Evolutionary conservation across 2,113 vertebrate genomes (phyloP).

Genomic region (Chinchilla lanigera): DNA sequence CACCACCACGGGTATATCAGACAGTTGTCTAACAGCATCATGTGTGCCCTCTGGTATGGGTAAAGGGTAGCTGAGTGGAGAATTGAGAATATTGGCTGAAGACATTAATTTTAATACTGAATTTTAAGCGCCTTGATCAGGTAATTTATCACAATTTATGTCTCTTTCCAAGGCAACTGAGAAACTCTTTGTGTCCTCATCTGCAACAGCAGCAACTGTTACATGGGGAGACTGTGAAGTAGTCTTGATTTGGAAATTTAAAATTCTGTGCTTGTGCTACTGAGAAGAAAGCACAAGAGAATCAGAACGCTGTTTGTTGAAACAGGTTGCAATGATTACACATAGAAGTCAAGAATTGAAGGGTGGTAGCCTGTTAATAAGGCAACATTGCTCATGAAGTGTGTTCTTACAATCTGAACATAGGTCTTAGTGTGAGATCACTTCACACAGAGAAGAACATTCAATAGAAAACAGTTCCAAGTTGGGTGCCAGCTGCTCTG

Average conservation of each 20-base stretch:
- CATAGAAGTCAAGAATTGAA: neutral
- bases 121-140: neutral
- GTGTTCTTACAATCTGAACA: neutral
- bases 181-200: neutral
- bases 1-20: neutral
- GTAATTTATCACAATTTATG: neutral
- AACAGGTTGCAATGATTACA: neutral
- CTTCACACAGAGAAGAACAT: neutral
- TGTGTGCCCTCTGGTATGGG: fast-evolving
- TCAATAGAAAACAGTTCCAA: neutral
- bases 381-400: neutral
- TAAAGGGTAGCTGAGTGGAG: neutral
- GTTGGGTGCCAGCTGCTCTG: neutral
- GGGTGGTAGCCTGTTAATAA: neutral
- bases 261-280: neutral
- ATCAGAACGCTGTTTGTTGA: neutral
- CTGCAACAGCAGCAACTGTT: no score
- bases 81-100: neutral
- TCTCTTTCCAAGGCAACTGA: neutral
- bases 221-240: neutral
- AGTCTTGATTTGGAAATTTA: neutral
- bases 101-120: neutral
- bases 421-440: neutral
- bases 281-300: neutral
- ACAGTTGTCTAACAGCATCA: neutral